Evolutionary conservation across 37 sponge, comb jelly and placozoan genomes (phyloP), one percentile per base, ranked within the genome.

Genomic region (Lycopodina hypogea): DNA sequence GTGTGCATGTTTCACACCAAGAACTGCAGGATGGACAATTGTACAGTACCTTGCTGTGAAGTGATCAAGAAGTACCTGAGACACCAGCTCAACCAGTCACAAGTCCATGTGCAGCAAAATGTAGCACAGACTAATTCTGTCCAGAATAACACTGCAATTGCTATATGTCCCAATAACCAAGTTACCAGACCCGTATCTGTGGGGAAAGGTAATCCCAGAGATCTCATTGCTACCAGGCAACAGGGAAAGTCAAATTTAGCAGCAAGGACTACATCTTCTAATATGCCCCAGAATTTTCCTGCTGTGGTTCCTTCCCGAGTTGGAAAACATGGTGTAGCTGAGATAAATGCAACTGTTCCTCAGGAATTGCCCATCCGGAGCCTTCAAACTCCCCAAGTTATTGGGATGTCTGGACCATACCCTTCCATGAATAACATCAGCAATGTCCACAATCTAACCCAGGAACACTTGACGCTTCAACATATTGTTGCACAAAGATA

Each of bases 1-100:
- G 83, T 96, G 30, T 93, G 94, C 56, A 84, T 84, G 45, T 83
- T 81, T 17, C 99, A 98, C 36, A 92, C 99, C 57, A 93, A 93
- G 79, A 79, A 39, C 66, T 98, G 99, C 69, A 88, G 77, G 4
- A 88, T 88, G 26, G 71, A 62, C 32, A 80, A 89, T 29, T 98
- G 99, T 68, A 87, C 92, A 0, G 94, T 96, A 2, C 94, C 93
- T 8, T 42, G 94, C 42, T 97, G 97, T 81, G 84, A 85, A 29
- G 89, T 72, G 69, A 79, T 97, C 66, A 97, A 97, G 79, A 86
- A 94, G 73, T 85, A 88, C 42, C 65, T 91, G 0, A 56, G 71
- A 8, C 77, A 86, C 17, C 82, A 84, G 81, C 79, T 85, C 37
- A 69, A 40, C 21, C 84, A 90, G 42, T 40, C 67, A 32, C 72